phyloP scores from a whole-genome alignment of 2,888 invertebrate genomes.

The Rotaria magnacalcarata region DNA sequence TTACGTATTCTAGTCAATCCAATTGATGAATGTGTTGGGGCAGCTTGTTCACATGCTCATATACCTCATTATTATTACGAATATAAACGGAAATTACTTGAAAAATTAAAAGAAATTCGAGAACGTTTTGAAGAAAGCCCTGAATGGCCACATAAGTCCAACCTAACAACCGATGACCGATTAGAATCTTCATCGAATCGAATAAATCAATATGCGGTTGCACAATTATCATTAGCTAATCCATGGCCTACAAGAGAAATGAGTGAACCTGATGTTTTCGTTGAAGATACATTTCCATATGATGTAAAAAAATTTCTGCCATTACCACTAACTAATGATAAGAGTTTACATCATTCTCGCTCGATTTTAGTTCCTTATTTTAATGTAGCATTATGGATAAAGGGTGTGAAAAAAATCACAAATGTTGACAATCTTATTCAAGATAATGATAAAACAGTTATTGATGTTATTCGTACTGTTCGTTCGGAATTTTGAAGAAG shows the following conservation, averaged over 20 bases:
- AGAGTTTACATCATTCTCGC: neutral
- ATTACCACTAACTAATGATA: neutral
- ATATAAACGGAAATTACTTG: neutral
- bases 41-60: neutral
- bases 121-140: neutral
- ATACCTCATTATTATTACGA: neutral
- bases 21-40: neutral
- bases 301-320: neutral
- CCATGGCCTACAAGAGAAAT: slow-evolving; percentile 37
- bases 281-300: neutral
- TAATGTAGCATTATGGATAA: neutral
- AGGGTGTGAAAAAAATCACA: neutral
- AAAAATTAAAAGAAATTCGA: slow-evolving; percentile 8
- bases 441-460: no score
- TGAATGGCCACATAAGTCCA: neutral
- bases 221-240: slow-evolving; percentile 30
- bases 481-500: no score
- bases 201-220: neutral
- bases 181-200: neutral
- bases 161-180: neutral
- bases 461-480: no score
- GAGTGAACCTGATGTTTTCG: neutral
- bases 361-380: neutral
- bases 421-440: neutral
- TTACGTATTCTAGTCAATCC: slow-evolving; percentile 12